These are phyloP conservation scores for Drosophila saltans DNA, from an alignment of 1,140 invertebrate species.

Conservation along the genomic window DNA sequence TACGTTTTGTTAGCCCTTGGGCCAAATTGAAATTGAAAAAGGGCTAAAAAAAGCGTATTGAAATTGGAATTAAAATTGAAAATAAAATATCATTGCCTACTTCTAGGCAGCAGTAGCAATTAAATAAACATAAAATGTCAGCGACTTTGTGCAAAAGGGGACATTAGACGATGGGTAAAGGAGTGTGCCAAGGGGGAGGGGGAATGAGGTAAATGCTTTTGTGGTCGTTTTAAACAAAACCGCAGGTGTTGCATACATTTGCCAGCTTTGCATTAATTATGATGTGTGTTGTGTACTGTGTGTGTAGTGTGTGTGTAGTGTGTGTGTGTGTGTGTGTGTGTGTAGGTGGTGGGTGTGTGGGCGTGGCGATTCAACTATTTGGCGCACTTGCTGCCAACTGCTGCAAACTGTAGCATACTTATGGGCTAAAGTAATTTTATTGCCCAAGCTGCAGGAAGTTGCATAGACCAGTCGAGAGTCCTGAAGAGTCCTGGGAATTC, in stretches of 20 bases:
- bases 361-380: conserved; percentile 70
- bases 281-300: conserved; percentile 63
- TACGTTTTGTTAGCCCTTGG: conserved; percentile 29
- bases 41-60: conserved; percentile 25
- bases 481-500: conserved; percentile 53
- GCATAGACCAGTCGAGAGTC: conserved; percentile 53
- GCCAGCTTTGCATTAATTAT: conserved; percentile 83
- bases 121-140: conserved; percentile 76
- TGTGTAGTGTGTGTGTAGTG: neutral
- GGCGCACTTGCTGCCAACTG: conserved; percentile 61
- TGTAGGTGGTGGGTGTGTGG: conserved; percentile 5
- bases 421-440: conserved; percentile 73
- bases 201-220: conserved; percentile 51
- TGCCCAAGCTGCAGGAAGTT: conserved; percentile 70
- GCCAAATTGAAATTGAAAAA: conserved; percentile 68
- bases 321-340: conserved; percentile 1
- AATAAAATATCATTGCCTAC: conserved; percentile 63
- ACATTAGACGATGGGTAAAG: conserved; percentile 46
- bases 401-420: conserved; percentile 71
- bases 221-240: conserved; percentile 82
- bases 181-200: neutral
- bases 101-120: conserved; percentile 48
- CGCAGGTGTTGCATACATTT: conserved; percentile 83
- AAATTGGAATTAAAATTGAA: conserved; percentile 69
- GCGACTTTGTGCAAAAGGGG: conserved; percentile 59